Evolutionary conservation across 1,140 invertebrate species (phyloP).

Genomic region (Heliconius congener): DNA sequence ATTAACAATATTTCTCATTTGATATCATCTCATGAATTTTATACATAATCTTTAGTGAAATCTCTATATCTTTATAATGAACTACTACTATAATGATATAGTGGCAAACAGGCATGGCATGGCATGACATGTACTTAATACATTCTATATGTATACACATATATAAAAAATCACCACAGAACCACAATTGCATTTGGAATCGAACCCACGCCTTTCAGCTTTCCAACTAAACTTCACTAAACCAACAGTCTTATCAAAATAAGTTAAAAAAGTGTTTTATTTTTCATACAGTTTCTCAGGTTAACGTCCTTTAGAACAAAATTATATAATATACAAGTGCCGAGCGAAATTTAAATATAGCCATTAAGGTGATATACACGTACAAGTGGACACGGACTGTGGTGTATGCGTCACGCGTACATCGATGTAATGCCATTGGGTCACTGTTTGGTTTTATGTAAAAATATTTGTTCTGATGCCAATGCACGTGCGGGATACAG

Average conservation of each 20-base stretch:
- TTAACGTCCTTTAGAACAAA: neutral
- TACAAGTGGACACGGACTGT: neutral
- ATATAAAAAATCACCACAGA: too few relatives aligned
- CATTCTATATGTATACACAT: too few relatives aligned
- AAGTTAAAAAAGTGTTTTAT: neutral
- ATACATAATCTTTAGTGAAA: too few relatives aligned
- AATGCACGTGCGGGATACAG: too few relatives aligned
- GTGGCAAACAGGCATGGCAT: too few relatives aligned
- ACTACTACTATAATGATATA: too few relatives aligned
- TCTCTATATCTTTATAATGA: too few relatives aligned
- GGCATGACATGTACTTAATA: too few relatives aligned
- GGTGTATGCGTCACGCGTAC: neutral
- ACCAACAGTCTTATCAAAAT: neutral
- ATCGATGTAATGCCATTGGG: neutral
- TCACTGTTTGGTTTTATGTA: neutral
- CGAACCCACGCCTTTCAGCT: neutral
- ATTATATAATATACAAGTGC: neutral
- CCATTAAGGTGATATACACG: neutral
- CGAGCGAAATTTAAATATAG: neutral
- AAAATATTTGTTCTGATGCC: too few relatives aligned
- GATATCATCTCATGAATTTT: too few relatives aligned
- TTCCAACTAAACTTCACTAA: neutral
- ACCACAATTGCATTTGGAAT: too few relatives aligned
- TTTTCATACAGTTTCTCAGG: neutral
- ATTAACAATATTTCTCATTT: too few relatives aligned